Conservation (phyloP, 2,797 vertebrate species). For the Molothrus aeneus region DNA sequence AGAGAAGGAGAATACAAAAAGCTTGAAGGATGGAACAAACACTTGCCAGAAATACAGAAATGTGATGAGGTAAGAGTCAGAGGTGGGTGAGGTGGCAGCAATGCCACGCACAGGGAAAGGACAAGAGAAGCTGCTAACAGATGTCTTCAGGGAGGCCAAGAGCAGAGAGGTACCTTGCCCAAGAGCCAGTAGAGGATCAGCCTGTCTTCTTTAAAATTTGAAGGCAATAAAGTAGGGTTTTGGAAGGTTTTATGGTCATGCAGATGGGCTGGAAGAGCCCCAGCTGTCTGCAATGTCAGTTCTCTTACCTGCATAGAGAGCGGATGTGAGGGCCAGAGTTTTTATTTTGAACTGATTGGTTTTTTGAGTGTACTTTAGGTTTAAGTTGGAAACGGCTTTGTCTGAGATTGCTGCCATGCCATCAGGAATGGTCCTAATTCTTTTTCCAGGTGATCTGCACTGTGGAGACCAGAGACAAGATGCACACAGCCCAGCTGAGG, state of each 20-base stretch:
- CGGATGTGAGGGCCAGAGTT: background rate
- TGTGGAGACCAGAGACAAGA: conserved; percentile 87
- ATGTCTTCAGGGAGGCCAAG: background rate
- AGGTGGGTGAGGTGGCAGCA: background rate
- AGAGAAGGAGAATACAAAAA: background rate
- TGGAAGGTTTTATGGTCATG: background rate
- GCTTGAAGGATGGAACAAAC: background rate
- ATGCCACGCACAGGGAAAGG: fast-evolving
- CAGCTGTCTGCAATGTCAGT: background rate
- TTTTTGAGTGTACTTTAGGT: background rate
- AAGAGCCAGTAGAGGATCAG: background rate
- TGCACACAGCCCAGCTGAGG: conserved; percentile 82
- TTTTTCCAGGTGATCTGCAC: conserved; percentile 86
- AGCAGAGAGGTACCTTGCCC: background rate
- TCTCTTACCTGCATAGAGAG: background rate
- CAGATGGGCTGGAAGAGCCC: background rate
- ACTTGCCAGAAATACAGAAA: background rate
- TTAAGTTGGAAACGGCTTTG: background rate
- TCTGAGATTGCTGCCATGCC: background rate
- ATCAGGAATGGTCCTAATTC: conserved; percentile 26
- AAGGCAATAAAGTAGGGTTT: background rate
- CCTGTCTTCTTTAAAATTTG: background rate
- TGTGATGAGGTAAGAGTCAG: background rate
- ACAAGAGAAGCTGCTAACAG: background rate
- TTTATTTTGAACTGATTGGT: background rate